These are phyloP conservation scores for Chaetophractus vellerosus DNA, from an alignment of 2,797 vertebrate species.

Conservation along the genomic window DNA sequence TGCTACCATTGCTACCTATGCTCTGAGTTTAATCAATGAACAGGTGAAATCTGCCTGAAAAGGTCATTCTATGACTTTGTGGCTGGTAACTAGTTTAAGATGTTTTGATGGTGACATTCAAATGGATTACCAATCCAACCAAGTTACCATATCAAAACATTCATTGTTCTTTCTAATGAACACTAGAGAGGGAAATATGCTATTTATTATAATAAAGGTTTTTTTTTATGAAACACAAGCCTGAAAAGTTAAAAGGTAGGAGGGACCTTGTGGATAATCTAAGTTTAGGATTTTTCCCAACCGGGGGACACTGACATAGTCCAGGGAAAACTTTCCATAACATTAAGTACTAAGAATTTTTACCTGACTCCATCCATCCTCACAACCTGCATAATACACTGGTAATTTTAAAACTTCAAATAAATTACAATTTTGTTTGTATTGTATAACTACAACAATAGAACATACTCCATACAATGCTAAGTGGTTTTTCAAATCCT, in stretches of 20 bases:
- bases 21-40: background rate
- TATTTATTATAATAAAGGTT: background rate
- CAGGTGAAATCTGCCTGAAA: background rate
- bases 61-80: background rate
- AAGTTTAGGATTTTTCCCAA: background rate
- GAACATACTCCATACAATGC: background rate
- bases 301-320: background rate
- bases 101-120: background rate
- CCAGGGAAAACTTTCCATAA: background rate
- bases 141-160: background rate
- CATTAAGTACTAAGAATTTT: background rate
- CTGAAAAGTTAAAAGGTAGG: conserved; percentile 3
- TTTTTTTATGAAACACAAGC: conserved; percentile 17
- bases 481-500: background rate
- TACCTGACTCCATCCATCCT: background rate
- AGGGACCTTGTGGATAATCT: background rate
- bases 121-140: background rate
- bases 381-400: background rate
- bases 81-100: background rate
- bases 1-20: background rate
- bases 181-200: background rate
- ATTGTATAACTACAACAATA: conserved; percentile 35
- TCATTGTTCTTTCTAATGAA: background rate
- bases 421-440: background rate
- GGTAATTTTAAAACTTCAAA: background rate